These are phyloP conservation scores for Bactericera cockerelli DNA, from an alignment of 1,140 invertebrate genomes.

Conservation along the genomic window DNA sequence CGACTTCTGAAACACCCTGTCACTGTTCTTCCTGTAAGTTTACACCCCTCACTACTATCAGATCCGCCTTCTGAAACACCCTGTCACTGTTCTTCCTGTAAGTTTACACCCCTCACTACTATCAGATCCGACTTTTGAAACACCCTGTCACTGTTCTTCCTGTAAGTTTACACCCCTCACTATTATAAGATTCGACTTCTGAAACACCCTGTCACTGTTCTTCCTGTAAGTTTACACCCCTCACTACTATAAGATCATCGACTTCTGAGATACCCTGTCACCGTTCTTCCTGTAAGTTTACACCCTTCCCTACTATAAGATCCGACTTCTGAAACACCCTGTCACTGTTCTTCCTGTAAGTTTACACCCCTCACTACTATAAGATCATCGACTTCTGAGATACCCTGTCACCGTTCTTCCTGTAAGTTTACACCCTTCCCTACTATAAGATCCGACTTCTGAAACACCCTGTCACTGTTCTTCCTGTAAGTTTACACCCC, in stretches of 20 bases:
- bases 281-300: too few species aligned
- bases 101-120: slow-evolving; percentile 88
- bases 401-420: not conserved
- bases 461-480: slow-evolving; percentile 52
- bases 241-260: too few species aligned
- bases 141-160: slow-evolving; percentile 60
- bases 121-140: slow-evolving; percentile 83
- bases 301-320: slow-evolving; percentile 96
- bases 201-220: too few species aligned
- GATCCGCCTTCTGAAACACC: slow-evolving; percentile 4
- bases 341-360: slow-evolving; percentile 68
- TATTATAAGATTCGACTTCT: slow-evolving; percentile 92
- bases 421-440: slow-evolving; percentile 68
- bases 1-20: slow-evolving; percentile 61
- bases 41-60: slow-evolving; percentile 1
- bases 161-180: slow-evolving; percentile 84
- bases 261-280: too few species aligned
- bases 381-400: not conserved
- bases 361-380: slow-evolving; percentile 12
- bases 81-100: not conserved
- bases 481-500: slow-evolving; percentile 50
- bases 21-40: slow-evolving; percentile 63
- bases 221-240: too few species aligned
- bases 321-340: slow-evolving; percentile 61
- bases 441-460: slow-evolving; percentile 93